Conservation (phyloP, 2,113 vertebrate species). For the Cygnus atratus region DNA sequence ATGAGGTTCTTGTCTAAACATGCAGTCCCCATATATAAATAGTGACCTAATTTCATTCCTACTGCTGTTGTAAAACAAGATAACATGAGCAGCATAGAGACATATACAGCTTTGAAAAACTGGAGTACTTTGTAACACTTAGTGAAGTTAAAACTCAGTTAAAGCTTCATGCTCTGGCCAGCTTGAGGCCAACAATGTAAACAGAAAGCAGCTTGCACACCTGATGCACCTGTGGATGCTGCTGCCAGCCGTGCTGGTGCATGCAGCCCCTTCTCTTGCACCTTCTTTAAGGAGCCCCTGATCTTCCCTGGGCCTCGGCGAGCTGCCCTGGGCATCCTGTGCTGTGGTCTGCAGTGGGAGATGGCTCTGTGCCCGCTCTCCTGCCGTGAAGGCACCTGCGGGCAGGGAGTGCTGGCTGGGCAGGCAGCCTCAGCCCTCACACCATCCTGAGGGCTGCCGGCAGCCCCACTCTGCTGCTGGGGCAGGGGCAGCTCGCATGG, state of each 20-base stretch:
- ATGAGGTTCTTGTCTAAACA: neutral
- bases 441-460: no score
- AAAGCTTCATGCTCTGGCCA: neutral
- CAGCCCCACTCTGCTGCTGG: no score
- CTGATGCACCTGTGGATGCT: no score
- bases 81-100: neutral
- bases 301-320: no score
- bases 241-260: neutral
- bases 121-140: neutral
- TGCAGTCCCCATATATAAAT: neutral
- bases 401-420: no score
- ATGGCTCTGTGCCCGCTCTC: no score
- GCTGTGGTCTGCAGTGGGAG: no score
- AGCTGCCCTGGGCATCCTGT: no score
- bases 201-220: neutral
- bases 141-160: neutral
- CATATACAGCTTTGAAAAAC: neutral
- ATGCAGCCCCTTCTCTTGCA: neutral
- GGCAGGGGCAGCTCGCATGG: no score
- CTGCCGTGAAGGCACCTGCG: no score
- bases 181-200: neutral
- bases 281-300: neutral
- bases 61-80: neutral
- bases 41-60: neutral
- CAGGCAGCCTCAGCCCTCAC: no score